Evolutionary conservation across 2,113 vertebrate genomes (phyloP), one percentile per base, ranked within the genome.

Genomic region (Mirounga angustirostris): DNA sequence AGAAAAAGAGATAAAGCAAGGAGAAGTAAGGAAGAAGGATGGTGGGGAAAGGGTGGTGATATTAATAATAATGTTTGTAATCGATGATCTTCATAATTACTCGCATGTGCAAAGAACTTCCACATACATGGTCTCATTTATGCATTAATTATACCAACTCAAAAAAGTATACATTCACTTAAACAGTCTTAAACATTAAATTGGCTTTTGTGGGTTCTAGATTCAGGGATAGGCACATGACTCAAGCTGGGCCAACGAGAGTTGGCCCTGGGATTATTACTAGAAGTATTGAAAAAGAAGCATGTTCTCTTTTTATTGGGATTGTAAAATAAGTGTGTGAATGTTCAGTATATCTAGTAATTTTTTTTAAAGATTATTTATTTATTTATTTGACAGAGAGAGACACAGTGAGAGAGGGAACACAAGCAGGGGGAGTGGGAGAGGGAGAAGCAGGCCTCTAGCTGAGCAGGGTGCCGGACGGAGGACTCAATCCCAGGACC

Each of bases 31-130:
- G 28, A 69, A 79, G 67, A 69, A 58, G 79, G 59, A 33, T 7
- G 9, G 65, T 18, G 28, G 40, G 52, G 56, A 43, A 86, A 86
- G 61, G 54, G 19, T 54, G 3, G 61, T 28, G 40, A 59, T 67
- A 80, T 74, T 65, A 80, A 81, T 87, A 33, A 71, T 65, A 67
- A 89, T 43, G 67, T 50, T 87, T 87, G 14, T 61, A 83, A 74
- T 89, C 30, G 78, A 65, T 71, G 43, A 65, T 21, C 24, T 82
- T 87, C 50, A 54, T 71, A 97, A 71, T 78, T n/a, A 63, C 40
- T 94, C 82, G 50, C 16, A 30, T 87, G 92, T 93, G 56, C 61
- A 88, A 83, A 94, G 54, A 89, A 79, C 46, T 86, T 94, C 26
- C 54, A 58, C 36, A 78, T 58, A 36, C 56, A 67, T 26, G 59